A percentile compares a stretch with the other conserved stretches of the same genome.
These are phyloP conservation scores for Steatocranus sp. DNA, from an alignment of 2,797 vertebrate species.

Conservation along the genomic window DNA sequence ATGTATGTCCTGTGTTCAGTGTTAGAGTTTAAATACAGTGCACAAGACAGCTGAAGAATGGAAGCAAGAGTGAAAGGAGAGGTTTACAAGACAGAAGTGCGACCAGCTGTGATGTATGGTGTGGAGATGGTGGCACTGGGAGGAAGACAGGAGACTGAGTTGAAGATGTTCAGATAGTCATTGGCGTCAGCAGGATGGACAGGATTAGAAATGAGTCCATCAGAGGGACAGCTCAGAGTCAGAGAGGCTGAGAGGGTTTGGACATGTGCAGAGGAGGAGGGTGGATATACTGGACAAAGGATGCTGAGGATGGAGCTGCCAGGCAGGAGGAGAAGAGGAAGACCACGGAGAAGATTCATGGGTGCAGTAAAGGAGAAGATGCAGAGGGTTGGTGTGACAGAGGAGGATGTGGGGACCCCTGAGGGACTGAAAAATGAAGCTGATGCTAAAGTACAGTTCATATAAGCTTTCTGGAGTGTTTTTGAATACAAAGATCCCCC, in stretches of 20 bases:
- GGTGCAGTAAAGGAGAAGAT: not conserved
- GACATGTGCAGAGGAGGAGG: not conserved
- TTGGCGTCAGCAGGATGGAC: not conserved
- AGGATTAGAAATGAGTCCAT: not conserved
- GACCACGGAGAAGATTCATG: not conserved
- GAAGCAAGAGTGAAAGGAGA: not conserved
- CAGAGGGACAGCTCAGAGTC: not conserved
- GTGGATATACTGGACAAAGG: not conserved
- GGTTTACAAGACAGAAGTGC: not conserved
- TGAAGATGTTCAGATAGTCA: not conserved
- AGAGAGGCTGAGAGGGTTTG: not conserved
- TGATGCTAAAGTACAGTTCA: not conserved
- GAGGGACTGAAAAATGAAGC: accelerated
- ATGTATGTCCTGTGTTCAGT: not conserved
- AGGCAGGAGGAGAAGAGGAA: not conserved
- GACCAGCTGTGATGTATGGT: not conserved
- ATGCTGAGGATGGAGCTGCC: not conserved
- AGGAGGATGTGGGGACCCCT: not conserved
- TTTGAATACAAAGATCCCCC: accelerated
- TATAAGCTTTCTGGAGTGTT: not conserved
- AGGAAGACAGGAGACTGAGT: not conserved
- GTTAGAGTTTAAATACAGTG: not conserved
- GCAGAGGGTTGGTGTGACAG: not conserved
- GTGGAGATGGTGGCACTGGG: not conserved
- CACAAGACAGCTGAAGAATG: not conserved